Evolutionary conservation across 2,113 vertebrate genomes (phyloP).

Genomic region (Tiliqua scincoides): DNA sequence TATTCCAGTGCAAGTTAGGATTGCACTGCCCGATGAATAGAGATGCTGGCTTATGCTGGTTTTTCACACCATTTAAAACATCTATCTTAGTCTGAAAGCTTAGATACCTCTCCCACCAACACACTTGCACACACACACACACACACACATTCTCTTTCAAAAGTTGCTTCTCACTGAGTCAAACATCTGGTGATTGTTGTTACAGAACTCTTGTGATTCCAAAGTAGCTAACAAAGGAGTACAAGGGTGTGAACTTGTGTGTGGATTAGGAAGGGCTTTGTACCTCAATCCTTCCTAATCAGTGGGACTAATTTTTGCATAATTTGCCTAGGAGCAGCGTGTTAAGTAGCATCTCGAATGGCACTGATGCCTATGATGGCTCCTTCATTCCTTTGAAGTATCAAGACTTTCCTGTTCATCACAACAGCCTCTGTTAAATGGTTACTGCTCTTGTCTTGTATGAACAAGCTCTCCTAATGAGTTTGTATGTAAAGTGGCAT

Average conservation of each 20-base stretch:
- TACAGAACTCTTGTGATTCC: neutral
- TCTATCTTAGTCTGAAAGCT: no score
- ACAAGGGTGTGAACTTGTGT: neutral
- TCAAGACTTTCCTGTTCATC: no score
- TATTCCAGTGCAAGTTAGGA: no score
- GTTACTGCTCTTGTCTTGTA: neutral
- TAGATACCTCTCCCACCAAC: neutral
- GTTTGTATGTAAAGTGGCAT: neutral
- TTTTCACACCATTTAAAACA: no score
- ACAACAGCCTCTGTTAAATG: neutral
- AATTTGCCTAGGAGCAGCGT: neutral
- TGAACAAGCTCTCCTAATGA: neutral
- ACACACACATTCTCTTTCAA: neutral
- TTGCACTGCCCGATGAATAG: no score
- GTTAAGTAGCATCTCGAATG: neutral
- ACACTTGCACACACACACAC: no score
- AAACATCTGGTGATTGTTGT: neutral
- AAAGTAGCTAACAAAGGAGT: neutral
- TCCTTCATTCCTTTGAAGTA: neutral
- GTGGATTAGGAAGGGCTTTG: slow-evolving; percentile 12
- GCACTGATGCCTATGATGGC: neutral
- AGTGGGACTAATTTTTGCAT: neutral
- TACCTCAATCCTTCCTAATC: neutral
- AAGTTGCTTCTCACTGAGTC: neutral
- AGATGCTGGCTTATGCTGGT: no score